Base-by-base conservation (phyloP, 2,113 vertebrate species). In the Pluvianellus socialis region DNA sequence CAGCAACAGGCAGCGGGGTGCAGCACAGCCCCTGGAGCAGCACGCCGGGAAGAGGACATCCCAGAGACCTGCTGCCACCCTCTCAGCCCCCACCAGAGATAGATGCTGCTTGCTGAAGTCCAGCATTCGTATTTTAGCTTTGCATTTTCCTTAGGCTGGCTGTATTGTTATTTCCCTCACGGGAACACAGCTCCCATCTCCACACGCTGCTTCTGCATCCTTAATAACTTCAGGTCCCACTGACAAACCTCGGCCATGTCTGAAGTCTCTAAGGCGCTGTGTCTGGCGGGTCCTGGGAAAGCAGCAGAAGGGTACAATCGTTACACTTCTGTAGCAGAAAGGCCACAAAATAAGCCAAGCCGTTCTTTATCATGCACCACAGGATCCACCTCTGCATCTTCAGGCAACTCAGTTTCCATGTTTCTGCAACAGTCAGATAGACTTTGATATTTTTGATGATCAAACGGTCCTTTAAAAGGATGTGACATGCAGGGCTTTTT, bases 41-140 rank as follows among this genome's bases (percentile, higher is more conserved):
- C 26, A 42, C 0, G 0, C 7, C 4, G 0, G 19, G n/a, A 88
- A 23, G 27, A 56, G 7, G 32, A 19, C 47, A 47, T 3, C 80
- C 40, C 24, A 1, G 61, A 82, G 32, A 72, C 22, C 30, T 70
- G 24, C 45, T 35, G 65, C 23, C 16, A 4, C n/a, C 15, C 8
- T 7, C 6, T 30, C 7, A 0, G 8, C 62, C 75, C 35, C 42
- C 6, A 1, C 14, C 79, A 79, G 18, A 40, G 13, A 15, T 3
- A 40, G 27, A 8, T 11, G 45, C 7, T 0, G 0, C 1, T 3
- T 83, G 32, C 56, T 61, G 6, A 74, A 88, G 49, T 22, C 68
- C 73, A 87, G 24, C 12, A 52, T 12, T 66, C 2, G 0, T 12
- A 8, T 53, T 82, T 77, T n/a, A 66, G 33, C 23, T 92, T 56